A percentile compares a stretch with the other conserved stretches of the same genome.
Conservation (phyloP, 2,113 vertebrate species). For the Gymnorhina tibicen region DNA sequence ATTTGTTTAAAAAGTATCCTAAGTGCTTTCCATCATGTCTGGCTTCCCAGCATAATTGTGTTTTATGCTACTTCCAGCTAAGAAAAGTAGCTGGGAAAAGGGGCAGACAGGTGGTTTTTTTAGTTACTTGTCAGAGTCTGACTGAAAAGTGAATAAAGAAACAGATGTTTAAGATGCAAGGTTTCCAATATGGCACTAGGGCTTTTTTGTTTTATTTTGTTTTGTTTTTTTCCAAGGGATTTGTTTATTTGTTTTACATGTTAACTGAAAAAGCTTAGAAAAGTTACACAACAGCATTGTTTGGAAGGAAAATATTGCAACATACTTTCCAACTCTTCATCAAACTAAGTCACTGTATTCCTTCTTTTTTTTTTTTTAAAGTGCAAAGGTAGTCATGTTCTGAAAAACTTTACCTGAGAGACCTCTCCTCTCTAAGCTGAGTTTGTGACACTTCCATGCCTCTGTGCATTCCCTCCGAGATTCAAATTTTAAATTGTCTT, state of each 20-base stretch:
- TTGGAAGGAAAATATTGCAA: neutral
- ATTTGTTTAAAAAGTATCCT: neutral
- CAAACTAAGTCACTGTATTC: neutral
- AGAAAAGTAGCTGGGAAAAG: neutral
- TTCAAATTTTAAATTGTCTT: neutral
- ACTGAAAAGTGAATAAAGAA: neutral
- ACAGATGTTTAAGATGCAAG: neutral
- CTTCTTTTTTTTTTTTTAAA: neutral
- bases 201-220: neutral
- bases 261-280: neutral
- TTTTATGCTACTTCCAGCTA: neutral
- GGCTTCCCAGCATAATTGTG: neutral
- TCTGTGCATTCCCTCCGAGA: neutral
- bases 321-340: neutral
- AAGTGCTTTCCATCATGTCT: neutral
- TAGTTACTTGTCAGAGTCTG: neutral
- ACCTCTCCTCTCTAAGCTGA: neutral
- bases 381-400: accelerated
- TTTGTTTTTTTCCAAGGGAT: neutral
- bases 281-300: neutral
- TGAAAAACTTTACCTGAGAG: neutral
- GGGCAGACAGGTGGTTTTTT: neutral
- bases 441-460: neutral
- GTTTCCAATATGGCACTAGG: neutral
- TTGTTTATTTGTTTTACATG: neutral